Conservation (phyloP, 2,888 invertebrate genomes). For the Cerceris ruficornis region DNA sequence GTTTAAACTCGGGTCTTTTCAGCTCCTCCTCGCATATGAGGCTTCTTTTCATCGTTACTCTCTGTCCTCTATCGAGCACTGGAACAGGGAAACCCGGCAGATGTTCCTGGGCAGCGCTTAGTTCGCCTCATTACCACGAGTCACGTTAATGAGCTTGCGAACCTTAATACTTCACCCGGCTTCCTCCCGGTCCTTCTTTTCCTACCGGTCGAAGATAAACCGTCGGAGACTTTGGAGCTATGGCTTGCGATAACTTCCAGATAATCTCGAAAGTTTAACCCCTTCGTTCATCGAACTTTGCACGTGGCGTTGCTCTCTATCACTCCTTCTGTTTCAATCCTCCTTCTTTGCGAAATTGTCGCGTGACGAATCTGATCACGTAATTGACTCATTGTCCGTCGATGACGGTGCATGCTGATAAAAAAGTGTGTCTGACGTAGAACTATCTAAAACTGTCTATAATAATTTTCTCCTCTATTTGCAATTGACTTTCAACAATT, state of each 20-base stretch:
- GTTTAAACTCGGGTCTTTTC: background rate
- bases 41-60: conserved; percentile 23
- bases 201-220: conserved; percentile 41
- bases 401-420: too few species aligned
- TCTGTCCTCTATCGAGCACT: conserved; percentile 32
- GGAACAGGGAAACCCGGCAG: conserved; percentile 69
- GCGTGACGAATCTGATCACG: too few species aligned
- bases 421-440: too few species aligned
- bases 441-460: too few species aligned
- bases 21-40: background rate
- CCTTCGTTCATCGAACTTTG: background rate
- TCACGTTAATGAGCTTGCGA: conserved; percentile 73
- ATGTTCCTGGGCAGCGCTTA: conserved; percentile 65
- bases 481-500: too few species aligned
- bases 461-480: too few species aligned
- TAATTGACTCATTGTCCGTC: too few species aligned
- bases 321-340: background rate
- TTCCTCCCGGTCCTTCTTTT: conserved; percentile 36
- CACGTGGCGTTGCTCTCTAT: background rate
- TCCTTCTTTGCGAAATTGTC: background rate
- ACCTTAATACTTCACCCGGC: conserved; percentile 55
- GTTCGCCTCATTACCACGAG: conserved; percentile 72
- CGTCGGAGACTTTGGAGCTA: conserved; percentile 41
- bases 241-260: conserved; percentile 16
- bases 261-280: conserved; percentile 10